Evolutionary conservation across 2,113 vertebrate genomes (phyloP).

Genomic region (Anhinga anhinga): DNA sequence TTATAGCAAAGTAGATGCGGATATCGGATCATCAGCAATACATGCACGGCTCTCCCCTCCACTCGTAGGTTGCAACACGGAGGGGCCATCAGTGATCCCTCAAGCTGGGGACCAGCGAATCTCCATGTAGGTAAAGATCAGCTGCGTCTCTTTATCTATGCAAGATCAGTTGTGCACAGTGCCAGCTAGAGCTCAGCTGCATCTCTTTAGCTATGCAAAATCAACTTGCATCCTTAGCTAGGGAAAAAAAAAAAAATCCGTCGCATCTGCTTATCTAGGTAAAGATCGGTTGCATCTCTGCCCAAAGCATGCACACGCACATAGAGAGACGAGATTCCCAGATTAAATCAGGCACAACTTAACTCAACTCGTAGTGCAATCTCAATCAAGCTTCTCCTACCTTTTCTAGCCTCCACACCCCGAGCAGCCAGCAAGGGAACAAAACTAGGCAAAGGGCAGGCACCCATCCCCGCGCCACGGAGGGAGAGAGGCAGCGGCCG

Average conservation of each 20-base stretch:
- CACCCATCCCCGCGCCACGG: conserved; percentile 43
- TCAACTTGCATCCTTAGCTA: conserved; percentile 22
- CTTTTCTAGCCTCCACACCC: conserved; percentile 11
- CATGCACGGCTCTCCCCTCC: conserved; percentile 61
- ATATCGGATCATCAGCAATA: conserved; percentile 57
- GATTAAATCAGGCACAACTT: conserved; percentile 71
- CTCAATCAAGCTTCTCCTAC: conserved; percentile 54
- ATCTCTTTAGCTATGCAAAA: conserved; percentile 52
- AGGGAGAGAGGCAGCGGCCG: not conserved
- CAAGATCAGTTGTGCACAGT: conserved; percentile 18
- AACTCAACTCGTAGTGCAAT: conserved; percentile 69
- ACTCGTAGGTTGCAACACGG: conserved; percentile 10
- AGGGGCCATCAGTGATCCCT: not conserved
- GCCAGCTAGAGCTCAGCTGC: conserved; percentile 27
- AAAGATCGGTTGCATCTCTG: conserved; percentile 4
- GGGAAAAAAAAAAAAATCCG: not conserved
- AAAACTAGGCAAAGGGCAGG: conserved; percentile 71
- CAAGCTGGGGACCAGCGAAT: not conserved
- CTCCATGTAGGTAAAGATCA: conserved; percentile 42
- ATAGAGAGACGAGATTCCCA: conserved; percentile 47
- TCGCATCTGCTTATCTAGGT: conserved; percentile 34
- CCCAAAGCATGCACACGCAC: conserved; percentile 42
- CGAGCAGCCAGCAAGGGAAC: conserved; percentile 63
- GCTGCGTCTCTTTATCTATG: conserved; percentile 30
- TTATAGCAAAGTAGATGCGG: conserved; percentile 58